Percentiles rank a stretch among this genome's conserved stretches.
phyloP scores from a whole-genome alignment of 2,888 invertebrate genomes.

The Harmothoe impar region DNA sequence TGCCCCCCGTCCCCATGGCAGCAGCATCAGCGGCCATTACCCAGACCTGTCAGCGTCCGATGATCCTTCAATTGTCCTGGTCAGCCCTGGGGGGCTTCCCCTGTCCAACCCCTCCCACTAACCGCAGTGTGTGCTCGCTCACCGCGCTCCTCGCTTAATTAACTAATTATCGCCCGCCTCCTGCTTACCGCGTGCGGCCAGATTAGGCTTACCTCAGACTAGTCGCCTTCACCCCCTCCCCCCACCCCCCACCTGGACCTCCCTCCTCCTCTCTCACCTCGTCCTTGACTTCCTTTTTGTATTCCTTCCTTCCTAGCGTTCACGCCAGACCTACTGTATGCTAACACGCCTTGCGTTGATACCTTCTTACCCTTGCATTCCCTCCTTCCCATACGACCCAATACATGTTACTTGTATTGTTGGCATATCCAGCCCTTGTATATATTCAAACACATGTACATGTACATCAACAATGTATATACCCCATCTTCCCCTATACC shows the following conservation, averaged over 20 bases:
- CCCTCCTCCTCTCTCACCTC: neutral
- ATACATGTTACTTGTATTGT: no score
- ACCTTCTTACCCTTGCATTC: neutral
- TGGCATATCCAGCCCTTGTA: no score
- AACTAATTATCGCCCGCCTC: conserved; percentile 37
- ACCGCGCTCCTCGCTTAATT: conserved; percentile 34
- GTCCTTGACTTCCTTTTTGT: neutral
- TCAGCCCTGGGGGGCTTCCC: conserved; percentile 23
- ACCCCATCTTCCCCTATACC: no score
- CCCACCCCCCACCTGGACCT: neutral
- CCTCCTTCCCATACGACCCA: neutral
- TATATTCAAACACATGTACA: no score
- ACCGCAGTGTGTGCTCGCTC: neutral
- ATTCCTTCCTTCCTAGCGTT: neutral
- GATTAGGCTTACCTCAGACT: conserved; percentile 26
- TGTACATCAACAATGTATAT: no score
- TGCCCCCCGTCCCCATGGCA: neutral
- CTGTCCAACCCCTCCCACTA: neutral
- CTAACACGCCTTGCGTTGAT: neutral
- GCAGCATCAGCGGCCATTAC: neutral
- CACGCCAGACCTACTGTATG: neutral
- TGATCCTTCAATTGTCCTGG: conserved; percentile 36
- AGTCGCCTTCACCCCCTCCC: neutral
- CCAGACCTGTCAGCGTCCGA: neutral
- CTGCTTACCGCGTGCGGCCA: neutral